These are phyloP conservation scores for Alsophila aescularia DNA, from an alignment of 2,888 invertebrate species.

Conservation along the genomic window DNA sequence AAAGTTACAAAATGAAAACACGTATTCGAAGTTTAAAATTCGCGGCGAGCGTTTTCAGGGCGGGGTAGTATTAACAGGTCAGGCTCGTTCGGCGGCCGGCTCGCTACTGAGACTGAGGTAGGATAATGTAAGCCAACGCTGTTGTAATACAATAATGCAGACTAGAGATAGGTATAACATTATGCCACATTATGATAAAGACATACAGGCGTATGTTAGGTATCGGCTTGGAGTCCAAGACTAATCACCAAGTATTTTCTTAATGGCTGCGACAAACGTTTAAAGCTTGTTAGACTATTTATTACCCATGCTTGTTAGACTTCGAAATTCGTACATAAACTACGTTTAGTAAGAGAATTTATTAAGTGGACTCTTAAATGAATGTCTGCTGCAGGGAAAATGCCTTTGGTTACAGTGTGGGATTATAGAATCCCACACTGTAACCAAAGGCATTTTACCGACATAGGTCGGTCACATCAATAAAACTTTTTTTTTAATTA, in stretches of 20 bases:
- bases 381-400: background rate
- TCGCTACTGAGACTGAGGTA: slow-evolving; percentile 16
- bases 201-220: background rate
- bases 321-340: too few relatives aligned
- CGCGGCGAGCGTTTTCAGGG: background rate
- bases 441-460: too few relatives aligned
- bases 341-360: too few relatives aligned
- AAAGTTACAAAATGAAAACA: slow-evolving; percentile 18
- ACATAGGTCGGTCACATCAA: too few relatives aligned
- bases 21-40: slow-evolving; percentile 15
- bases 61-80: background rate
- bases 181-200: too few relatives aligned
- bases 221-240: background rate
- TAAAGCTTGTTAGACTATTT: slow-evolving; percentile 10
- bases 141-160: background rate
- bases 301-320: background rate
- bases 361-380: background rate
- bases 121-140: slow-evolving; percentile 8
- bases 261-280: slow-evolving; percentile 17
- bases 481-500: too few relatives aligned
- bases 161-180: background rate
- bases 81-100: background rate
- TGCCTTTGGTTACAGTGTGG: too few relatives aligned
- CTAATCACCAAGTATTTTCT: slow-evolving; percentile 6
- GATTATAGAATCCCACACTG: too few relatives aligned